phyloP scores from a whole-genome alignment of 2,113 vertebrate genomes.

The Ameiurus melas region DNA sequence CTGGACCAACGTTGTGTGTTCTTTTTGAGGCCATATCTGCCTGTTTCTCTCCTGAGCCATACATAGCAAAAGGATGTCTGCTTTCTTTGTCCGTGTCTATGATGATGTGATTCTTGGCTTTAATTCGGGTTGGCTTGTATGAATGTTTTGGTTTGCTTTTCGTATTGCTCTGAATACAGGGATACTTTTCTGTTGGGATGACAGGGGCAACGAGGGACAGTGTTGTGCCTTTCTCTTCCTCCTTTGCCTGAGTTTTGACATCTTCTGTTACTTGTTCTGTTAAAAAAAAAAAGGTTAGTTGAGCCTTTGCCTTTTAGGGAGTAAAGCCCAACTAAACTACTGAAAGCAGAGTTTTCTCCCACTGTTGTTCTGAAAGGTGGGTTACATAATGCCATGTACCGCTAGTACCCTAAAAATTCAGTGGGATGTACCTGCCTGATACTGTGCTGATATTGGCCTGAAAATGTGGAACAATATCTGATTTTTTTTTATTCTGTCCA shows the following conservation, averaged over 20 bases:
- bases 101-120: slow-evolving; percentile 55
- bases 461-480: neutral
- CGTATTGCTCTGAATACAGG: slow-evolving; percentile 58
- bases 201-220: slow-evolving; percentile 6
- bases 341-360: neutral
- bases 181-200: slow-evolving; percentile 52
- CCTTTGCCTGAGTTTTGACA: slow-evolving; percentile 1
- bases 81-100: slow-evolving; percentile 73
- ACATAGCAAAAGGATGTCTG: slow-evolving; percentile 88
- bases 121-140: slow-evolving; percentile 63
- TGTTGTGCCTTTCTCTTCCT: slow-evolving; percentile 44
- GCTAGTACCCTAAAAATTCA: neutral
- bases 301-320: neutral
- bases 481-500: neutral
- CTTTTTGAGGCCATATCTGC: slow-evolving; percentile 82
- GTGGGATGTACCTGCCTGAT: neutral
- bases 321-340: neutral
- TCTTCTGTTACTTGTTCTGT: slow-evolving; percentile 34
- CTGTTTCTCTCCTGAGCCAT: slow-evolving; percentile 85
- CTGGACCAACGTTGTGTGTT: slow-evolving; percentile 90
- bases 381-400: neutral
- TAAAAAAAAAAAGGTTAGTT: neutral
- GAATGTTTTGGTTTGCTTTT: slow-evolving; percentile 50
- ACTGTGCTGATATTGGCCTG: neutral
- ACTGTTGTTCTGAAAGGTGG: neutral